These are phyloP conservation scores for Megatriorchis doriae DNA, from an alignment of 2,113 vertebrate species.

Conservation along the genomic window DNA sequence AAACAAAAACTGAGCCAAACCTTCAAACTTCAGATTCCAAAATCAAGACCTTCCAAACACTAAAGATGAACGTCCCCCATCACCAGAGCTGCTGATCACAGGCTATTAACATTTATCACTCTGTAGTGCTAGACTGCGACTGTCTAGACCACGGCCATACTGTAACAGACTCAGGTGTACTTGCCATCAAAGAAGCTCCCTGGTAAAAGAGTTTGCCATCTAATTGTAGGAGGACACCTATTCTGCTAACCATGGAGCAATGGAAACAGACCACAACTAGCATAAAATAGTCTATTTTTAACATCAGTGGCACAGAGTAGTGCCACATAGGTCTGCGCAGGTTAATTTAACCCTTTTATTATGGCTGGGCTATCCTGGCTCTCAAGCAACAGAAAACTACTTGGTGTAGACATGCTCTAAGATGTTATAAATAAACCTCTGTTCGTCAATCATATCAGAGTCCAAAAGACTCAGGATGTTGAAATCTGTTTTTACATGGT, in stretches of 20 bases:
- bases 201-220: neutral
- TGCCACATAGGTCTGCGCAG: neutral
- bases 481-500: neutral
- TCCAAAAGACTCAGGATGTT: neutral
- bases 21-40: neutral
- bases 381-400: neutral
- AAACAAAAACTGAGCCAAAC: neutral
- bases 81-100: neutral
- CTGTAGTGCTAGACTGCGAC: neutral
- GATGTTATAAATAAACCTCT: neutral
- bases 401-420: neutral
- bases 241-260: neutral
- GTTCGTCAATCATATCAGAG: neutral
- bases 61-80: neutral
- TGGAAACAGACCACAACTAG: neutral
- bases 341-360: neutral
- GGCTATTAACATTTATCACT: neutral
- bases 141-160: neutral
- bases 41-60: neutral
- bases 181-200: neutral
- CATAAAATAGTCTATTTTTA: neutral
- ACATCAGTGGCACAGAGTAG: neutral
- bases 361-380: neutral
- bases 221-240: neutral
- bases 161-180: neutral